phyloP scores from a whole-genome alignment of 2,113 vertebrate genomes.

The Pluvianellus socialis region DNA sequence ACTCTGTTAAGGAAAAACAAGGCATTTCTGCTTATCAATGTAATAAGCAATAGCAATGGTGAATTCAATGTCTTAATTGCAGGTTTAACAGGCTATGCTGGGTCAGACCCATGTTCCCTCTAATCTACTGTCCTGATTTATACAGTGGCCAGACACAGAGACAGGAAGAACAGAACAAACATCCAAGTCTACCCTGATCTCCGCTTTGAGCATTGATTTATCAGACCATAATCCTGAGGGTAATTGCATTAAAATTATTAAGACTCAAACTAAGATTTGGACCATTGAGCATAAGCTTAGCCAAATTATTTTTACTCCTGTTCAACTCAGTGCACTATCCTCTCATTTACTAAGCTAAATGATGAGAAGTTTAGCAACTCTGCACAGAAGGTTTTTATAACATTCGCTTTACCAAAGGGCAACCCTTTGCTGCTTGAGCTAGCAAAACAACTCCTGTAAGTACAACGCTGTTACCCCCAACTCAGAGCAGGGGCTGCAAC shows the following conservation, averaged over 20 bases:
- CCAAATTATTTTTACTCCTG: constrained; percentile 20
- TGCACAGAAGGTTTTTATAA: background rate
- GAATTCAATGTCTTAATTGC: background rate
- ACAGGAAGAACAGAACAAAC: background rate
- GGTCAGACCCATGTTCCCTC: background rate
- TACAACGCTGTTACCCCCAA: too few relatives aligned
- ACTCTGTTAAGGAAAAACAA: background rate
- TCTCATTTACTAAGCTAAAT: background rate
- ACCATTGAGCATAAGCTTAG: background rate
- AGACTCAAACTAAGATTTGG: background rate
- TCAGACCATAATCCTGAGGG: background rate
- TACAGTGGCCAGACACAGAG: background rate
- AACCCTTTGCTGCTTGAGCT: background rate
- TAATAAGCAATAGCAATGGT: background rate
- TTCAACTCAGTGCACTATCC: background rate
- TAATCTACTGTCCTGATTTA: background rate
- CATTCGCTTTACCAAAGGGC: background rate
- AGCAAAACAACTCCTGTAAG: background rate
- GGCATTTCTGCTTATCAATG: background rate
- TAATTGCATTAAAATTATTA: constrained; percentile 43
- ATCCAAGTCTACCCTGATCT: background rate
- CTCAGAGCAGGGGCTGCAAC: background rate
- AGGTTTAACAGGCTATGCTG: background rate
- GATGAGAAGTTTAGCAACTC: background rate
- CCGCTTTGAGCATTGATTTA: background rate